Percentiles rank a stretch among this genome's conserved stretches.
Conservation (phyloP, 37 sponge, comb jelly and placozoan genomes). For the Theonella swinhoei region DNA sequence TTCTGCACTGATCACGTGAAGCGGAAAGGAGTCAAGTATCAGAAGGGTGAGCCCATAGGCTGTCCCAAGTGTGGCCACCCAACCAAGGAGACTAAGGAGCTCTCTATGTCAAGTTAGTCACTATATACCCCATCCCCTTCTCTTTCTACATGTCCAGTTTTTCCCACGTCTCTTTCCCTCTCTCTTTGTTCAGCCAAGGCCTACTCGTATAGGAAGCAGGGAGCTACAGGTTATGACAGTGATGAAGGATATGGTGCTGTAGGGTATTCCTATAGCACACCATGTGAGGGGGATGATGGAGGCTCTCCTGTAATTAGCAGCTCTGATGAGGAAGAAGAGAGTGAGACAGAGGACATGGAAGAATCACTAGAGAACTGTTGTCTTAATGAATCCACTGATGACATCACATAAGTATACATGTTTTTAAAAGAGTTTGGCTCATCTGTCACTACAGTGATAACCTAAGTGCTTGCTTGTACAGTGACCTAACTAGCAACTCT, state of each 20-base stretch:
- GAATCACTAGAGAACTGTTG: background rate
- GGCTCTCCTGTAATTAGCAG: background rate
- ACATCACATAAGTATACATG: too few relatives aligned
- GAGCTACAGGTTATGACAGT: slow-evolving; percentile 23
- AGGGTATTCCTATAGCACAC: slow-evolving; percentile 24
- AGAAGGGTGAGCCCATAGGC: slow-evolving; percentile 65
- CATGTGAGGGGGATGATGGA: slow-evolving; percentile 11
- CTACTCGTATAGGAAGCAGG: slow-evolving; percentile 9
- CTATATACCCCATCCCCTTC: background rate
- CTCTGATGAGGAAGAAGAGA: slow-evolving; percentile 43
- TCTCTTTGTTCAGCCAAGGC: background rate
- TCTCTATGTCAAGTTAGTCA: slow-evolving; percentile 89
- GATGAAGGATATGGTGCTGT: slow-evolving; percentile 39
- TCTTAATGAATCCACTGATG: too few relatives aligned
- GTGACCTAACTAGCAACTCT: too few relatives aligned
- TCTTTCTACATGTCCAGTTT: background rate
- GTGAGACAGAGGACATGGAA: slow-evolving; percentile 42
- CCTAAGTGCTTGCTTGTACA: too few relatives aligned
- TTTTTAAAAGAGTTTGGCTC: too few relatives aligned
- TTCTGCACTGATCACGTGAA: slow-evolving; percentile 97
- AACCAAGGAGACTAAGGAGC: slow-evolving; percentile 93
- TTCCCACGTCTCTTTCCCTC: background rate
- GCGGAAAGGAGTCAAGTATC: slow-evolving; percentile 94
- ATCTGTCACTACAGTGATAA: too few relatives aligned
- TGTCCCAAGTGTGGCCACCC: slow-evolving; percentile 96